A percentile compares a stretch with the other conserved stretches of the same genome.
phyloP scores from a whole-genome alignment of 2,888 invertebrate species.

The Dyspetes luteomarginatus region DNA sequence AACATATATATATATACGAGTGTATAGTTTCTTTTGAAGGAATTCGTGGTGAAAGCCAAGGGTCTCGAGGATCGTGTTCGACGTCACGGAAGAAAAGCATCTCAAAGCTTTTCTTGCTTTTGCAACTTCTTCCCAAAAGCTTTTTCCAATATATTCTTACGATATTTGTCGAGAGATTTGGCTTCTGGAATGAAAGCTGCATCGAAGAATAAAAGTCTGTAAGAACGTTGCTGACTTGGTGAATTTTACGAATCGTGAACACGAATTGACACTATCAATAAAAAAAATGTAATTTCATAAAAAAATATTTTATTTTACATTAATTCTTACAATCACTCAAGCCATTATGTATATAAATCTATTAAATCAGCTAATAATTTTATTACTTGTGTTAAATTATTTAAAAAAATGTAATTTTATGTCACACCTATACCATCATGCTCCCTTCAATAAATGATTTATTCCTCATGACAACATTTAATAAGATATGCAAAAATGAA shows the following conservation, averaged over 20 bases:
- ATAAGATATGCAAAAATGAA: too few species aligned
- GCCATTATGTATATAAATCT: too few species aligned
- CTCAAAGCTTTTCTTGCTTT: slow-evolving; percentile 1
- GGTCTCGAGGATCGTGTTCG: slow-evolving; percentile 52
- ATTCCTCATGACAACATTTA: too few species aligned
- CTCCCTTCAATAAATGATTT: too few species aligned
- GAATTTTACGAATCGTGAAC: neutral
- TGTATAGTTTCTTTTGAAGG: too few species aligned
- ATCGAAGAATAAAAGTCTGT: slow-evolving; percentile 24
- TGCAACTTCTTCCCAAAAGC: neutral
- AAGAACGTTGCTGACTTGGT: neutral
- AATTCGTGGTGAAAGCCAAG: neutral
- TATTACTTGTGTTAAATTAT: too few species aligned
- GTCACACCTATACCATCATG: too few species aligned
- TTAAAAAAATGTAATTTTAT: too few species aligned
- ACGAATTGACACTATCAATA: neutral
- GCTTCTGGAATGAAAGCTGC: slow-evolving; percentile 39
- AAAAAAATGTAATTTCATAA: neutral
- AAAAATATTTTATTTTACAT: neutral
- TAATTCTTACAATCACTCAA: too few species aligned
- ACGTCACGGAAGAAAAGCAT: slow-evolving; percentile 56
- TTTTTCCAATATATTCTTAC: slow-evolving; percentile 28
- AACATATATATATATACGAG: too few species aligned
- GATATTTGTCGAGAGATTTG: slow-evolving; percentile 51
- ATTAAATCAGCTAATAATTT: too few species aligned